phyloP scores from a whole-genome alignment of 2,888 invertebrate genomes.

The Nemapogon koenigi region DNA sequence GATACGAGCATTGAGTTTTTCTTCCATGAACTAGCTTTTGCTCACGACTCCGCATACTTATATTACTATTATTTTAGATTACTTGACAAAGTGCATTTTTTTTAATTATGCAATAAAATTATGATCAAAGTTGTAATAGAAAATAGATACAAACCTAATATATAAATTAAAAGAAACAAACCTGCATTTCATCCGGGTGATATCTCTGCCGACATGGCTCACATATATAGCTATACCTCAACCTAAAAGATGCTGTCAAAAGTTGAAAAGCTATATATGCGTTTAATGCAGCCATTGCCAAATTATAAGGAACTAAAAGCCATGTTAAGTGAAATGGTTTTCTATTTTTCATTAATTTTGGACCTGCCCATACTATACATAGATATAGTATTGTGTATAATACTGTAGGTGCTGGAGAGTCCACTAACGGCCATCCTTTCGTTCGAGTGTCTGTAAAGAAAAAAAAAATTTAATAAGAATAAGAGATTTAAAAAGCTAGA shows the following conservation, averaged over 20 bases:
- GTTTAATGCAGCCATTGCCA: conserved; percentile 83
- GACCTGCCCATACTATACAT: conserved; percentile 79
- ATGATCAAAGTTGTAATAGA: too few relatives aligned
- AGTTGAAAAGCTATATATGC: conserved; percentile 83
- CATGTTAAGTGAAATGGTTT: conserved; percentile 77
- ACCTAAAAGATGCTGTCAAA: conserved; percentile 73
- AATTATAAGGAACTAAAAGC: conserved; percentile 83
- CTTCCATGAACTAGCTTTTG: too few relatives aligned
- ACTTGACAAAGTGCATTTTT: too few relatives aligned
- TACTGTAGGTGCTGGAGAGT: conserved; percentile 78
- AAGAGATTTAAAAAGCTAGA: too few relatives aligned
- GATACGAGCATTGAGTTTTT: too few relatives aligned
- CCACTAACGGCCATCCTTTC: conserved; percentile 84
- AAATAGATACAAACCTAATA: too few relatives aligned
- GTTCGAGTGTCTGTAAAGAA: conserved; percentile 75
- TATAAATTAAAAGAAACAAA: conserved; percentile 35
- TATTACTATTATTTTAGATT: too few relatives aligned
- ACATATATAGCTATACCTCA: conserved; percentile 85
- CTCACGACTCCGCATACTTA: too few relatives aligned
- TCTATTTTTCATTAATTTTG: conserved; percentile 79
- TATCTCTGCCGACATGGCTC: conserved; percentile 81
- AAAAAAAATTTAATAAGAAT: too few relatives aligned
- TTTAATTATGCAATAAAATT: too few relatives aligned
- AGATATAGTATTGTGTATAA: conserved; percentile 75
- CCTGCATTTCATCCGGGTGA: conserved; percentile 83